A percentile compares a stretch with the other conserved stretches of the same genome.
Conservation (phyloP, 2,113 vertebrate genomes). For the Spea multiplicata region DNA sequence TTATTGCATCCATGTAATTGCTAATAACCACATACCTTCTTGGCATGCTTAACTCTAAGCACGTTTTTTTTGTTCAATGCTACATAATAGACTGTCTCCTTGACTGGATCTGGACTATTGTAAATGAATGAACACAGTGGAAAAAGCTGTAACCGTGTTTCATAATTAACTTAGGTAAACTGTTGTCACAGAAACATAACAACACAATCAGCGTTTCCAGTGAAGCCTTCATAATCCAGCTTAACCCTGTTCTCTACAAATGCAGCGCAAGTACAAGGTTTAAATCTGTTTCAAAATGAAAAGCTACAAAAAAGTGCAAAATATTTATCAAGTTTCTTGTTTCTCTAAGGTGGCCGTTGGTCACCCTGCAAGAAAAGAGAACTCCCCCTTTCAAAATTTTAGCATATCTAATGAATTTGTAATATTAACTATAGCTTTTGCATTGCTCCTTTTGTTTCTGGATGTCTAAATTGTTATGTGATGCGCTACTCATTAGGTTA, state of each 20-base stretch:
- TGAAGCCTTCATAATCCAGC: neutral
- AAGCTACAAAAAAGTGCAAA: no score
- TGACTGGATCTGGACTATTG: neutral
- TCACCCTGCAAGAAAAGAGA: no score
- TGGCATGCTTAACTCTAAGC: neutral
- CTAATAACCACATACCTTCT: neutral
- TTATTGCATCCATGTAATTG: neutral
- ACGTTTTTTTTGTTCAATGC: neutral
- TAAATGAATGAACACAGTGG: neutral
- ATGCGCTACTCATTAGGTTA: no score
- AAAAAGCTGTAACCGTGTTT: neutral
- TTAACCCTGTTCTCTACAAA: constrained; percentile 3
- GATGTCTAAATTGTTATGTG: no score
- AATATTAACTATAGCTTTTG: no score
- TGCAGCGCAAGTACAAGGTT: neutral
- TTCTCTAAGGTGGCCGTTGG: no score
- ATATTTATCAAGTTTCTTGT: no score
- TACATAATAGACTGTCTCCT: constrained; percentile 11
- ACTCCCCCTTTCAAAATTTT: no score
- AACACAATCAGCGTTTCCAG: constrained; percentile 9
- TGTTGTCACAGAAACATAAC: constrained; percentile 34
- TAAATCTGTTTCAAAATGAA: neutral
- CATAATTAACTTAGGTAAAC: constrained; percentile 35
- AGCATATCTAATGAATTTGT: no score
- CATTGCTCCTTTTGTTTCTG: no score